Evolutionary conservation across 23 tunicate species (phyloP), one percentile per base, ranked within the genome.

Genomic region (Styela clava): DNA sequence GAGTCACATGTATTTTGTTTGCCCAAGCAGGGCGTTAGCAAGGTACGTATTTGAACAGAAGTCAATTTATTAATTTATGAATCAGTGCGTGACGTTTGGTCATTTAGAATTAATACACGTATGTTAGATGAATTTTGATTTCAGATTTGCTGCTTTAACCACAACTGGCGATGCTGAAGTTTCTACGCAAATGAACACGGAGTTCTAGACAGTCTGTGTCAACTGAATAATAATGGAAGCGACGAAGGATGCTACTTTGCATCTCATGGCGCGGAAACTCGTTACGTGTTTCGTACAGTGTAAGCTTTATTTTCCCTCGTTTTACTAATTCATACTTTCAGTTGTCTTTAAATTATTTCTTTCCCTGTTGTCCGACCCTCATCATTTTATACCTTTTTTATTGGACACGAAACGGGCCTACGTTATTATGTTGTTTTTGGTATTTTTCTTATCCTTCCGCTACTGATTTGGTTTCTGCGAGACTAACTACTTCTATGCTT

Each of bases 21-120:
- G 92, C 69, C 92, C 92, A 31, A 82, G 83, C 64, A 61, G 85
- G 44, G 73, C 79, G 2, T 34, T 88, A 31, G 86, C 85, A 29
- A 68, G 92, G 92, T 82, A 21, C 19, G 69, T 3, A 79, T 25
- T 62, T 32, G 32, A 2, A 61, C 27, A 24, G 16, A 19, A 24
- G 65, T 30, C 22, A 31, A 30, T 62, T 74, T 20, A 74, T 18
- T 74, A 69, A 16, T 22, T 24, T 18, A 18, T 18, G 74, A 20
- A 20, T 69, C 19, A 20, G n/a, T 69, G 74, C 74, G 27, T n/a
- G n/a, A n/a, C n/a, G n/a, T n/a, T n/a, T n/a, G n/a, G n/a, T n/a
- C n/a, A n/a, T n/a, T n/a, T n/a, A n/a, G n/a, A n/a, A n/a, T n/a
- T n/a, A n/a, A n/a, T n/a, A n/a, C n/a, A n/a, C n/a, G n/a, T n/a